Conservation (phyloP, 2,797 vertebrate genomes). For the Microctenopoma lineatum region DNA sequence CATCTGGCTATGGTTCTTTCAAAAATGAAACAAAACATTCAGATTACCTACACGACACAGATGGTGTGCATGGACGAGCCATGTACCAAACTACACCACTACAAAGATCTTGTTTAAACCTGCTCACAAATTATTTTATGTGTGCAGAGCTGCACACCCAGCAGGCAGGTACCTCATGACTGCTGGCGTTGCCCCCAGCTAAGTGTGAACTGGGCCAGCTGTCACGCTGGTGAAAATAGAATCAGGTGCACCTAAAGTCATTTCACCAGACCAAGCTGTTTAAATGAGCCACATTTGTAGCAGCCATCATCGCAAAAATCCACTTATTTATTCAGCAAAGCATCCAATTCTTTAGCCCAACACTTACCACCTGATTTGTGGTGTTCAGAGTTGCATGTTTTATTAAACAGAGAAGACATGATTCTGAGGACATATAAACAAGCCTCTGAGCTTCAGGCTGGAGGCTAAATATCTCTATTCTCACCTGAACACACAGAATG, state of each 20-base stretch:
- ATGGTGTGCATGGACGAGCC: conserved; percentile 37
- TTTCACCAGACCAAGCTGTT: conserved; percentile 50
- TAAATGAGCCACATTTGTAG: conserved; percentile 36
- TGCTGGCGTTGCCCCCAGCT: conserved; percentile 66
- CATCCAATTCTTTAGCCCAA: conserved; percentile 34
- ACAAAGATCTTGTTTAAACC: conserved; percentile 46
- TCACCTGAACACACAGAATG: background rate
- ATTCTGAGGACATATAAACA: conserved; percentile 64
- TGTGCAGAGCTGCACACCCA: conserved; percentile 50
- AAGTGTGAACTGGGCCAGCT: conserved; percentile 63
- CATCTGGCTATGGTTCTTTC: conserved; percentile 8
- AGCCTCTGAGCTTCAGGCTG: conserved; percentile 50
- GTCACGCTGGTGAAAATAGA: conserved; percentile 65
- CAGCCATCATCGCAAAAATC: conserved; percentile 39
- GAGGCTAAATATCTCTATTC: conserved; percentile 53
- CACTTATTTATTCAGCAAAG: conserved; percentile 57
- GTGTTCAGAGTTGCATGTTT: conserved; percentile 64
- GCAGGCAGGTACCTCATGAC: conserved; percentile 55
- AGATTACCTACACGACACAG: conserved; percentile 28
- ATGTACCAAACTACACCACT: conserved; percentile 23
- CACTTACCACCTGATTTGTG: conserved; percentile 44
- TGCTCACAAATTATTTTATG: conserved; percentile 59
- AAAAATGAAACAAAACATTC: conserved; percentile 30
- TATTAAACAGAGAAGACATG: conserved; percentile 67
- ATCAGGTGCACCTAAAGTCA: conserved; percentile 66